Percentiles rank a stretch among this genome's conserved stretches.
Conservation (phyloP, 1,140 invertebrate genomes). For the Leptopilina boulardi region DNA sequence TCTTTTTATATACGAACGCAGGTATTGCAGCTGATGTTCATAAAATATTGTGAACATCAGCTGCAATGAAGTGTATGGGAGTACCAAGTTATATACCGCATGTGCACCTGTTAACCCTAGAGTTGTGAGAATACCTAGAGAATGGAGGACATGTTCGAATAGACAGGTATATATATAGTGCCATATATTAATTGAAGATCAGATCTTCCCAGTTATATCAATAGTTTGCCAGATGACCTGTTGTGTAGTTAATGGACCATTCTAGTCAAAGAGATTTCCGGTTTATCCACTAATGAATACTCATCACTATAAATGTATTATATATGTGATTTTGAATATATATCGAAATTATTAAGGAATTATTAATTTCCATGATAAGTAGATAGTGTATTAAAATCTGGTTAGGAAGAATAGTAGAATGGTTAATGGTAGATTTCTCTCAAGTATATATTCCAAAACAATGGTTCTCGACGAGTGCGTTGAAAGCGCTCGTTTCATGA, state of each 20-base stretch:
- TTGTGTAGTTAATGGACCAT: background rate
- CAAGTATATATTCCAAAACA: conserved; percentile 13
- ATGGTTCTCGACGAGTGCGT: background rate
- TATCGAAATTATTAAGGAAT: background rate
- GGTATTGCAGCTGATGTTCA: background rate
- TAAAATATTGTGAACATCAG: conserved; percentile 12
- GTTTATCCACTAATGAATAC: background rate
- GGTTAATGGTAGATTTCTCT: background rate
- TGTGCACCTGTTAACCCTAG: conserved; percentile 31
- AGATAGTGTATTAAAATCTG: background rate
- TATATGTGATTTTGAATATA: background rate
- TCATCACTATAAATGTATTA: background rate
- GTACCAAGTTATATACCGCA: background rate
- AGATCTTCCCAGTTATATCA: background rate
- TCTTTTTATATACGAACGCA: background rate
- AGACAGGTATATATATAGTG: background rate
- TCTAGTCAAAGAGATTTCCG: background rate
- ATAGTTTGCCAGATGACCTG: conserved; percentile 5
- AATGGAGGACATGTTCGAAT: background rate
- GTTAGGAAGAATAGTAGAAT: background rate
- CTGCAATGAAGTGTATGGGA: background rate
- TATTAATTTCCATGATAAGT: background rate
- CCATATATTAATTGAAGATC: background rate
- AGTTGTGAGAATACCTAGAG: background rate
- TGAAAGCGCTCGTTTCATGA: conserved; percentile 10